phyloP scores from a whole-genome alignment of 2,888 invertebrate genomes.

The Eumacrocentrus americanus region DNA sequence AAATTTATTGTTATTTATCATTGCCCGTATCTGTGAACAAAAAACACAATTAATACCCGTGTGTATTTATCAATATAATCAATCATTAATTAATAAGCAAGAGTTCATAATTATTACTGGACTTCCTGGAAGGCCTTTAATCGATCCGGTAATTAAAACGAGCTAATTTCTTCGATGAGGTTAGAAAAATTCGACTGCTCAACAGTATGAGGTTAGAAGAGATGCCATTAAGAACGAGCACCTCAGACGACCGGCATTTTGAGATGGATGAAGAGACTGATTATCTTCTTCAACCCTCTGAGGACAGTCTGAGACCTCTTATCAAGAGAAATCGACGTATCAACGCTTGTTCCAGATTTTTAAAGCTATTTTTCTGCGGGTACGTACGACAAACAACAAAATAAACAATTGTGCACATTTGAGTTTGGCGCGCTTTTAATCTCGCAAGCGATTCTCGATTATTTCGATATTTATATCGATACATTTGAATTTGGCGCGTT shows the following conservation, averaged over 20 bases:
- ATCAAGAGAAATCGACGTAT: slow-evolving; percentile 48
- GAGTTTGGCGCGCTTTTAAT: too few relatives aligned
- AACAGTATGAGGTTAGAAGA: slow-evolving; percentile 58
- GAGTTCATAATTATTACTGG: background rate
- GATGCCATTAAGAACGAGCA: slow-evolving; percentile 56
- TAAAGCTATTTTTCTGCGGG: slow-evolving; percentile 54
- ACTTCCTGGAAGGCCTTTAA: too few relatives aligned
- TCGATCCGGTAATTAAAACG: background rate
- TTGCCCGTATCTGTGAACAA: too few relatives aligned
- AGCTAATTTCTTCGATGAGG: background rate
- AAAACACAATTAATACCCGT: too few relatives aligned
- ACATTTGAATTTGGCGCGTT: too few relatives aligned
- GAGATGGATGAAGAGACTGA: slow-evolving; percentile 61
- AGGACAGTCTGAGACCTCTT: slow-evolving; percentile 53
- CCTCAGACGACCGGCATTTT: slow-evolving; percentile 58
- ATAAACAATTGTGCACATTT: too few relatives aligned
- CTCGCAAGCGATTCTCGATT: too few relatives aligned
- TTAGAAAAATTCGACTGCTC: background rate
- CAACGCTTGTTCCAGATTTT: slow-evolving; percentile 50
- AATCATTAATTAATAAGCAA: background rate
- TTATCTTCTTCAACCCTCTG: slow-evolving; percentile 55
- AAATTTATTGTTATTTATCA: too few relatives aligned
- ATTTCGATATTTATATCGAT: too few relatives aligned
- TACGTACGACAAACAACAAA: too few relatives aligned
- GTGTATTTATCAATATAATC: too few relatives aligned